Base-by-base conservation (phyloP, 2,888 invertebrate genomes). In the Pterostichus niger region DNA sequence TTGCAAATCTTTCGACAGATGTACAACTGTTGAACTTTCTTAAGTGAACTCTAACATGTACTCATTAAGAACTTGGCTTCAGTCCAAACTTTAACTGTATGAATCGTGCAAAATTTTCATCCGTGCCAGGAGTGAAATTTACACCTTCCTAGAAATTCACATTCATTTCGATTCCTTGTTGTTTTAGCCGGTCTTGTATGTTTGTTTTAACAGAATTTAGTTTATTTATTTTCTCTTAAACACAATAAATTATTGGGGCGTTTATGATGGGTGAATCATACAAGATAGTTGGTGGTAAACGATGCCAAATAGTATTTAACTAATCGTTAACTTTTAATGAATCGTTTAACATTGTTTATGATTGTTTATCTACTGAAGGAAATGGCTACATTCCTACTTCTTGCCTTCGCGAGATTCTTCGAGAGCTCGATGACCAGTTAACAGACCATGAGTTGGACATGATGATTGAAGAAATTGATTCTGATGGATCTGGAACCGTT, bases 381-480 rank as follows among this genome's bases (percentile, higher is more conserved):
- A 96, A 96, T 90, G 96, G 96, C 89, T 97, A 96, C 93, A 98
- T 98, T 92, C 97, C 97, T 88, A 97, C 97, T 84, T 95, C 96
- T 85, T 96, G 97, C 90, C 92, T 98, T 86, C 95, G 96, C 88
- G 99, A 99, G 92, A 99, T 99, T 90, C 93, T 99, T 83, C 94
- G 97, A 85, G 98, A 98, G 91, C 92, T 99, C 87, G 99, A 99
- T 88, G 99, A 99, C 90, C 98, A 98, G 90, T 93, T 99, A 85
- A 98, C 98, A 79, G 96, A 98, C 86, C 95, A 96, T 85, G 98
- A 98, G 90, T 93, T 99, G 89, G 98, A 99, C 88, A 96, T 96
- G 90, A 98, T 99, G 95, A 99, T 99, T 90, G 96, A 97, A 89
- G 99, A 99, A 92, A 98, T 99, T 88, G 99, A 99, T 91, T 97